Evolutionary conservation across 1,140 invertebrate genomes (phyloP), one percentile per base, ranked within the genome.

Genomic region (Hyles vespertilio): DNA sequence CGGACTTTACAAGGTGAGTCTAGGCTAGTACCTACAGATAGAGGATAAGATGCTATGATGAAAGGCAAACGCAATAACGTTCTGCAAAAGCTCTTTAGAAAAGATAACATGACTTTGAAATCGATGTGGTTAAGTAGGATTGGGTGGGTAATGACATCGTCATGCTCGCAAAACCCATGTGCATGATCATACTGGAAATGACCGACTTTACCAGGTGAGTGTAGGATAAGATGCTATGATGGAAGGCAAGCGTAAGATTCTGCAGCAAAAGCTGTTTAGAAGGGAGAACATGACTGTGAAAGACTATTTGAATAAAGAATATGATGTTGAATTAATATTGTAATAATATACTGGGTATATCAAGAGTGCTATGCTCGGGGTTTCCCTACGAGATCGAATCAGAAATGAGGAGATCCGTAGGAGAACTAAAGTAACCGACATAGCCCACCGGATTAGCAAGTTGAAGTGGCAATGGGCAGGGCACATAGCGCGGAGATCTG

Each of bases 111-210:
- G 63, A 98, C 98, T 67, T 98, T 99, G 98, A 99, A 89, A 92
- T 95, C 51, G 99, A 99, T 90, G 98, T 99, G 5, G 97, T 97
- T 36, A 99, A 99, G 89, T 99, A 98, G 99, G 98, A 99, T 81
- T 98, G 99, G 83, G 97, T 97, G 52, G 98, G 98, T 59, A 99
- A 99, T 83, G 99, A 99, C 82, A 99, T 99, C 61, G 99, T 99
- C 85, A 97, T 99, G 49, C 90, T 99, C 44, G 98, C 99, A 1
- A 99, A 99, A 84, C 97, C 99, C 81, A 99, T 99, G 96, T 99
- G 98, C 89, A 98, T 99, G 95, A 99, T 99, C 67, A 99, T 99
- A 98, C 98, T 99, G 95, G 98, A 99, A 89, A 99, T 99, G 99
- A 99, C 98, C 4, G 98, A 99, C 85, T 99, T 99, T 79, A 99